These are phyloP conservation scores for Charina bottae DNA, from an alignment of 2,113 vertebrate genomes.

Conservation along the genomic window DNA sequence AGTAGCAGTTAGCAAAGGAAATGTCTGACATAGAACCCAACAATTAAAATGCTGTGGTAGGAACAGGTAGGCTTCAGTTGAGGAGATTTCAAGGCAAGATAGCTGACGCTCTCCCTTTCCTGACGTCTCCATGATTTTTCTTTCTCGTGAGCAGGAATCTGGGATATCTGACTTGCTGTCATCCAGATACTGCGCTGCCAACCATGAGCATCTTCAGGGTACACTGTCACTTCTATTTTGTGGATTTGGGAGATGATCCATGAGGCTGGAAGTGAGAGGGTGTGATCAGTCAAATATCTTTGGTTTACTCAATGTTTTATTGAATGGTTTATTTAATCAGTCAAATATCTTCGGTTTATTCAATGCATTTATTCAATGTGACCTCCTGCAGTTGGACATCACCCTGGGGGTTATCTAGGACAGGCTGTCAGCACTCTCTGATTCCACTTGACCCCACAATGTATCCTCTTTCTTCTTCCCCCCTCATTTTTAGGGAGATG, in stretches of 20 bases:
- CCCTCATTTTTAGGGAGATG: not conserved
- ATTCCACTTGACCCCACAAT: not conserved
- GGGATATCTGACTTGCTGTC: not conserved
- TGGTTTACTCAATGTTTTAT: not conserved
- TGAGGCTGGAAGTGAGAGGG: not conserved
- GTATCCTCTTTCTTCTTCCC: not conserved
- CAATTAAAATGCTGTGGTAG: too few relatives aligned
- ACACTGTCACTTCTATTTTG: not conserved
- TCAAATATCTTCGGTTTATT: not conserved
- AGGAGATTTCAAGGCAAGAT: too few relatives aligned
- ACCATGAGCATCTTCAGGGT: not conserved
- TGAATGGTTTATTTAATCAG: not conserved
- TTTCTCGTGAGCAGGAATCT: not conserved
- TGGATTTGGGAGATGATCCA: not conserved
- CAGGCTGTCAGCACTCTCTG: not conserved
- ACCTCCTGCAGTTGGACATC: not conserved
- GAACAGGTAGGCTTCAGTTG: too few relatives aligned
- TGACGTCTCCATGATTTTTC: not conserved
- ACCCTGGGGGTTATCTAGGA: not conserved
- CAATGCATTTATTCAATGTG: not conserved
- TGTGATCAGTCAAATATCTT: not conserved
- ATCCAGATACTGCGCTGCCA: not conserved
- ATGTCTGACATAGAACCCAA: too few relatives aligned
- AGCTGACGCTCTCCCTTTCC: too few relatives aligned
- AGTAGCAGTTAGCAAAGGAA: too few relatives aligned